Percentiles rank a stretch among this genome's conserved stretches.
phyloP scores from a whole-genome alignment of 2,113 vertebrate genomes.

The Pollimyrus isidori region DNA sequence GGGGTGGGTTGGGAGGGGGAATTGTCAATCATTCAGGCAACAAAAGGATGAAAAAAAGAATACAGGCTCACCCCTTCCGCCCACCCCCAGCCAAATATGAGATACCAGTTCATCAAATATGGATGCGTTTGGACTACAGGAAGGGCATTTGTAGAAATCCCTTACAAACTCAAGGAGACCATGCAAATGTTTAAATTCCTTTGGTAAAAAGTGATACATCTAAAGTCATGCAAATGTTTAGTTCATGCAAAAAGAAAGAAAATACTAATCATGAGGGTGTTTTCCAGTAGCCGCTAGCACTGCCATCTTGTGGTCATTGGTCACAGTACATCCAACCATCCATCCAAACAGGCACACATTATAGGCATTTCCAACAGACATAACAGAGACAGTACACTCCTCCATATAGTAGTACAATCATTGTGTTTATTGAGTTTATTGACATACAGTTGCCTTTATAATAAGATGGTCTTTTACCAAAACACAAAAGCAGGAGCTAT shows the following conservation, averaged over 20 bases:
- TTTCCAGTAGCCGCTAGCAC: neutral
- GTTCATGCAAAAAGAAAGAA: neutral
- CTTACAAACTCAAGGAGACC: neutral
- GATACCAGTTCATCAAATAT: neutral
- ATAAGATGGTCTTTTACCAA: neutral
- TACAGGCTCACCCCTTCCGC: neutral
- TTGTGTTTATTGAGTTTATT: neutral
- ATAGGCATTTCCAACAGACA: neutral
- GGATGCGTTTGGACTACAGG: neutral
- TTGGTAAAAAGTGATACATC: neutral
- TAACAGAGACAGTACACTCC: neutral
- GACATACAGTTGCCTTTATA: neutral
- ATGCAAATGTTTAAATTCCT: neutral
- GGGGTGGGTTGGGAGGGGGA: neutral
- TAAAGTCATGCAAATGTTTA: neutral
- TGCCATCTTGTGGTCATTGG: neutral
- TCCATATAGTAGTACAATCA: neutral
- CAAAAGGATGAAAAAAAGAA: neutral
- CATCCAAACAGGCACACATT: neutral
- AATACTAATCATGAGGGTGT: neutral
- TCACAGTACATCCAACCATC: neutral
- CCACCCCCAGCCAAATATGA: neutral
- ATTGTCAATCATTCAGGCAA: neutral
- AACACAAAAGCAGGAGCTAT: neutral
- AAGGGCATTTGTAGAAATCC: neutral